Percentiles rank a stretch among this genome's conserved stretches.
These are phyloP conservation scores for Euura lappo DNA, from an alignment of 1,140 invertebrate genomes.

Conservation along the genomic window DNA sequence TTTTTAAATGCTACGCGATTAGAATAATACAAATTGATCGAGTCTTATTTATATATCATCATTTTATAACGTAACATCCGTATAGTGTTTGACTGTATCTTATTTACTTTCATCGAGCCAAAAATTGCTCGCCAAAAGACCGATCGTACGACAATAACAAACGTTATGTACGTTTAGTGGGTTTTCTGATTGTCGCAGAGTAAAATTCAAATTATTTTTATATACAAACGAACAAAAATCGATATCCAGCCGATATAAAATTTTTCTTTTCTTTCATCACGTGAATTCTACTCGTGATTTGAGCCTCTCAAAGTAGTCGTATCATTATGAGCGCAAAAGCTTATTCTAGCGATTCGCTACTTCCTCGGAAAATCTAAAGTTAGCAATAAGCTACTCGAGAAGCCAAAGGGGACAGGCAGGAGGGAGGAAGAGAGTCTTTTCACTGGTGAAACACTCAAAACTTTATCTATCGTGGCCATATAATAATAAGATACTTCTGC, in stretches of 20 bases:
- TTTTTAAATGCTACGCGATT: too few species aligned
- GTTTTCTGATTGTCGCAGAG: neutral
- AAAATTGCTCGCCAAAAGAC: neutral
- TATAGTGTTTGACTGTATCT: neutral
- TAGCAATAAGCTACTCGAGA: constrained; percentile 18
- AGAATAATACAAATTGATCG: too few species aligned
- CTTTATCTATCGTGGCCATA: constrained; percentile 25
- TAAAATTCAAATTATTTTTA: neutral
- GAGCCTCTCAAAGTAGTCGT: too few species aligned
- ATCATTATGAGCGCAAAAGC: neutral
- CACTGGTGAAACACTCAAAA: constrained; percentile 24
- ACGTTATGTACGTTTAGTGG: neutral
- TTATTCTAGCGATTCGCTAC: constrained; percentile 31
- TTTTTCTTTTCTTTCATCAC: too few species aligned
- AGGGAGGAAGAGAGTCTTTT: constrained; percentile 14
- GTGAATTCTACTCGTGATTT: too few species aligned
- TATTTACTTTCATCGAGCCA: constrained; percentile 5
- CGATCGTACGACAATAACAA: too few species aligned
- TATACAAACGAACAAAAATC: too few species aligned
- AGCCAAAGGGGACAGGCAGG: constrained; percentile 24
- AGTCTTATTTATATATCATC: too few species aligned
- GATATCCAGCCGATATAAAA: too few species aligned
- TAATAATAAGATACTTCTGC: constrained; percentile 13
- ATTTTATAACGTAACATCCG: neutral
- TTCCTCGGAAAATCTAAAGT: constrained; percentile 38